Evolutionary conservation across 2,888 invertebrate species (phyloP).

Genomic region (Cylloceria caligata): DNA sequence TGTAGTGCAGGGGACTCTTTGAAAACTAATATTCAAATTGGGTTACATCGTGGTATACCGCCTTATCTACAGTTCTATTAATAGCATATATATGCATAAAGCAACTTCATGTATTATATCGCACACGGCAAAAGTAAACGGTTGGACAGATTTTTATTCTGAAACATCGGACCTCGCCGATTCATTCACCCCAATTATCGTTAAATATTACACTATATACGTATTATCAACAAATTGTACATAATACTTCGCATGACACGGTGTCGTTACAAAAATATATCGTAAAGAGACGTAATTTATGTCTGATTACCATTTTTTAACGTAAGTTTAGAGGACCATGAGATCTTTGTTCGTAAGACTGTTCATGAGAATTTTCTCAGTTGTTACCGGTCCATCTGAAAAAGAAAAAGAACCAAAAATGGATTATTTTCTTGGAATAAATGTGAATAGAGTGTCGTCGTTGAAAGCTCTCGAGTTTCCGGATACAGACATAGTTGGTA

Average conservation of each 20-base stretch:
- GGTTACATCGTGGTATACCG: too few relatives aligned
- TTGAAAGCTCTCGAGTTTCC: neutral
- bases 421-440: neutral
- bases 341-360: slow-evolving; percentile 75
- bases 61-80: too few relatives aligned
- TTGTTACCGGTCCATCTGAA: slow-evolving; percentile 78
- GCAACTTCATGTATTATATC: too few relatives aligned
- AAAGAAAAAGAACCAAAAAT: neutral
- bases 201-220: slow-evolving; percentile 10
- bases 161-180: too few relatives aligned
- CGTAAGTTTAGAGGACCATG: slow-evolving; percentile 73
- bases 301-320: neutral
- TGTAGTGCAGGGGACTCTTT: too few relatives aligned
- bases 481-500: slow-evolving; percentile 86
- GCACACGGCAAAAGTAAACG: too few relatives aligned
- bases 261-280: too few relatives aligned
- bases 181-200: too few relatives aligned
- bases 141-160: too few relatives aligned
- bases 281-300: neutral
- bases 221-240: neutral
- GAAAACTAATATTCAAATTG: too few relatives aligned
- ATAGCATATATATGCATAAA: too few relatives aligned
- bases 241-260: neutral
- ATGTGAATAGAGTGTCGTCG: neutral
- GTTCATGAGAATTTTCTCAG: slow-evolving; percentile 77